phyloP scores from a whole-genome alignment of 2,888 invertebrate genomes.

The Ormyrus thymus region DNA sequence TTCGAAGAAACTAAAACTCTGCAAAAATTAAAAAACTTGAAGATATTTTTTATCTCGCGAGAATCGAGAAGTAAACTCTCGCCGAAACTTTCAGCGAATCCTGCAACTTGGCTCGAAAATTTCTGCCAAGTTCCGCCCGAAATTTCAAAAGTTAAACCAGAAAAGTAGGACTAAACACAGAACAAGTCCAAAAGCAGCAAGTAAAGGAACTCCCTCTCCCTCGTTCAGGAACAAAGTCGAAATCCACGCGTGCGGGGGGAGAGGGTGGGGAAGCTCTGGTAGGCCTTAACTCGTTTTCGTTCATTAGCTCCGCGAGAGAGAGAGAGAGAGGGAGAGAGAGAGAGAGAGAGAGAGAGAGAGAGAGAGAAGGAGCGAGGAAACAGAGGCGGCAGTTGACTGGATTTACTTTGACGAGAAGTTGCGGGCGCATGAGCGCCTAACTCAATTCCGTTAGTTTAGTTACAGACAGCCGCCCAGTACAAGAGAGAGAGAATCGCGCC shows the following conservation, averaged over 20 bases:
- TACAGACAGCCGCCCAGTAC: slow-evolving; percentile 66
- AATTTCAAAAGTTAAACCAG: background rate
- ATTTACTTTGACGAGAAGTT: slow-evolving; percentile 71
- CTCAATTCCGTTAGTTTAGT: slow-evolving; percentile 75
- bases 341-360: slow-evolving; percentile 25
- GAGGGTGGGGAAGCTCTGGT: slow-evolving; percentile 22
- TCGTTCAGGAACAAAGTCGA: slow-evolving; percentile 25
- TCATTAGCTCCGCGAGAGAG: slow-evolving; percentile 40
- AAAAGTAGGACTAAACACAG: background rate
- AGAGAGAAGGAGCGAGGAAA: slow-evolving; percentile 10
- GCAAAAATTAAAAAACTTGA: too few relatives aligned
- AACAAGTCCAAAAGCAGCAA: slow-evolving; percentile 6
- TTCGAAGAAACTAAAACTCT: too few relatives aligned
- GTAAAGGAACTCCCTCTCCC: background rate
- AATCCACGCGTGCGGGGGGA: slow-evolving; percentile 7
- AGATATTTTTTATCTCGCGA: too few relatives aligned
- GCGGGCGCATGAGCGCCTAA: slow-evolving; percentile 65
- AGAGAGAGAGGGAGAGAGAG: slow-evolving; percentile 19
- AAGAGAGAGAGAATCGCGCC: background rate
- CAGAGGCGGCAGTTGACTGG: slow-evolving; percentile 59
- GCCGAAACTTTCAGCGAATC: too few relatives aligned
- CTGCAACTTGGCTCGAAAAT: background rate
- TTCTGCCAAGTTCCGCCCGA: background rate
- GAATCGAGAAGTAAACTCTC: too few relatives aligned
- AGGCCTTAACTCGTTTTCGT: slow-evolving; percentile 55